Percentiles rank a stretch among this genome's conserved stretches.
Conservation (phyloP, 2,113 vertebrate genomes). For the Coracopsis vasa region DNA sequence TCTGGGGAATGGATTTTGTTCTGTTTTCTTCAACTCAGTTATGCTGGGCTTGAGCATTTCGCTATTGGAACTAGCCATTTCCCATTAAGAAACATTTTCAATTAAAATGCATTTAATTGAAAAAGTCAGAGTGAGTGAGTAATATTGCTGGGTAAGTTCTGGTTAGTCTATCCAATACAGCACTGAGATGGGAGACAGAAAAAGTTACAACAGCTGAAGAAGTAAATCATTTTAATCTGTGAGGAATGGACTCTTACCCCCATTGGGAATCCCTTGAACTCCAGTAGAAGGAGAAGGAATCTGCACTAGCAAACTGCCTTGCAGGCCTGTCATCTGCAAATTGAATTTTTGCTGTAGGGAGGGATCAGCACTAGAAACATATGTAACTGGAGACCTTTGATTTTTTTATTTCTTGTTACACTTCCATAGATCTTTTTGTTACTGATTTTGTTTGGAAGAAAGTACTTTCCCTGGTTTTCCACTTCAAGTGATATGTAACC, state of each 20-base stretch:
- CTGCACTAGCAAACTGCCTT: background rate
- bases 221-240: background rate
- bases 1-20: background rate
- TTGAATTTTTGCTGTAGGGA: constrained; percentile 20
- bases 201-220: background rate
- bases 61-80: background rate
- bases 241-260: background rate
- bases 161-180: background rate
- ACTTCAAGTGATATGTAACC: background rate
- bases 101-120: background rate
- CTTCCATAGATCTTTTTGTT: background rate
- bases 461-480: background rate
- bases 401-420: constrained; percentile 2
- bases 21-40: background rate
- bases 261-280: background rate
- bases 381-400: background rate
- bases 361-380: constrained; percentile 7
- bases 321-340: constrained; percentile 4
- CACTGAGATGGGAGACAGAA: background rate
- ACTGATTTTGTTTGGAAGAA: background rate
- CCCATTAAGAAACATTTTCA: background rate
- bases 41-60: background rate
- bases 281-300: background rate
- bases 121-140: background rate
- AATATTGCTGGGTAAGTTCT: background rate